A percentile compares a stretch with the other conserved stretches of the same genome.
Conservation (phyloP, 2,113 vertebrate species). For the Poeciliopsis occidentalis region DNA sequence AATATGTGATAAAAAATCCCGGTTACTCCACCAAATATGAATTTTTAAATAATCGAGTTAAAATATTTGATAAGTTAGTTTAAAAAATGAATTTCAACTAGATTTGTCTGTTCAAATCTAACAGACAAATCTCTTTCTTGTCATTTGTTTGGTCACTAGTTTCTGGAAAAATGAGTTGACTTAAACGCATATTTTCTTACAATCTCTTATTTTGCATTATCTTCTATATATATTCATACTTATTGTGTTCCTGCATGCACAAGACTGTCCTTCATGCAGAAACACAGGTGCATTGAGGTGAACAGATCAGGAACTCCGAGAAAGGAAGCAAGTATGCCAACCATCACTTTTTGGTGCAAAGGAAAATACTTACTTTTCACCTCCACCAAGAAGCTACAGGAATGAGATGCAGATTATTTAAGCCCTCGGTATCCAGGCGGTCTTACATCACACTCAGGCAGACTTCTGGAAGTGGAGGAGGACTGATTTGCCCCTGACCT, state of each 20-base stretch:
- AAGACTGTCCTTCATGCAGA: background rate
- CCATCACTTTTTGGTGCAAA: slow-evolving; percentile 43
- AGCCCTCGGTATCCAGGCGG: slow-evolving; percentile 45
- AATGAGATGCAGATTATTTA: slow-evolving; percentile 54
- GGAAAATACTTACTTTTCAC: slow-evolving; percentile 45
- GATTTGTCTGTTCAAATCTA: background rate
- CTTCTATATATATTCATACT: background rate
- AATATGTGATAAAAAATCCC: background rate
- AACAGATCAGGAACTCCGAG: slow-evolving; percentile 43
- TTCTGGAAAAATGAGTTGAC: background rate
- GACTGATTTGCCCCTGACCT: slow-evolving; percentile 61
- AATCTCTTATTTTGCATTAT: background rate
- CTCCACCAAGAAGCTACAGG: slow-evolving; percentile 35
- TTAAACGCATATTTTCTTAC: background rate
- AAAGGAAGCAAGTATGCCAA: slow-evolving; percentile 31
- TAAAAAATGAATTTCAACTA: background rate
- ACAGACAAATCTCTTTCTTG: background rate
- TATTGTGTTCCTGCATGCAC: slow-evolving; percentile 17
- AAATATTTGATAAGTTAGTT: background rate
- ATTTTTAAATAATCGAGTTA: background rate
- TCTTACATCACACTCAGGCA: slow-evolving; percentile 38
- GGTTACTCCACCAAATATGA: background rate
- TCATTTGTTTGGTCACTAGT: background rate
- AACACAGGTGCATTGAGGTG: slow-evolving; percentile 1
- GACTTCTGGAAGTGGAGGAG: slow-evolving; percentile 33